Conservation (phyloP, 1,140 invertebrate genomes). For the Trachymyrmex cornetzi region DNA sequence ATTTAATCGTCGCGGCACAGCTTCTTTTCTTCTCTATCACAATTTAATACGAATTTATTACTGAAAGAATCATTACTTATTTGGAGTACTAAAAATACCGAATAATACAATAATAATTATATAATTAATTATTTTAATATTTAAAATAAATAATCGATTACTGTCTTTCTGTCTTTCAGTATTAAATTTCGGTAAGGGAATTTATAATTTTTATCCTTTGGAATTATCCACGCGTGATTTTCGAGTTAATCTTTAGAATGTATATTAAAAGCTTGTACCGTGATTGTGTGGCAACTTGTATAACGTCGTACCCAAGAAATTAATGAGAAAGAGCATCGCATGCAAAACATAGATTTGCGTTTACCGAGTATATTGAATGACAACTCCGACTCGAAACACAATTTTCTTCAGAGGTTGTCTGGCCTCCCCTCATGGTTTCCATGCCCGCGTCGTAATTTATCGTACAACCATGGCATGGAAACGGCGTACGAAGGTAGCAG, state of each 20-base stretch:
- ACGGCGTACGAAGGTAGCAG: constrained; percentile 68
- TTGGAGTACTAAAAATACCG: too few species aligned
- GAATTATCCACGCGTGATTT: neutral
- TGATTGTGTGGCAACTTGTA: neutral
- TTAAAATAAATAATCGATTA: too few species aligned
- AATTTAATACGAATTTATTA: too few species aligned
- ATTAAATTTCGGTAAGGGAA: too few species aligned
- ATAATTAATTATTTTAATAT: too few species aligned
- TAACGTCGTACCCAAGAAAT: neutral
- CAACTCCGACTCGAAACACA: constrained; percentile 35
- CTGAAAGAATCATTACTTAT: too few species aligned
- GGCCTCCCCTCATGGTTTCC: constrained; percentile 39
- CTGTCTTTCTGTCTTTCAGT: too few species aligned
- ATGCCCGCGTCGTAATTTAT: constrained; percentile 75
- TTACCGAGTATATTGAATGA: constrained; percentile 30
- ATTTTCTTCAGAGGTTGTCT: neutral
- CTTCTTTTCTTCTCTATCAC: neutral
- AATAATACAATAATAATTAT: too few species aligned
- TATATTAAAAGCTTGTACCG: neutral
- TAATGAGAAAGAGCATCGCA: constrained; percentile 21
- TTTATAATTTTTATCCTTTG: neutral
- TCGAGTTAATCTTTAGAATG: neutral
- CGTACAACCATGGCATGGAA: constrained; percentile 63
- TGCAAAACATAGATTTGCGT: neutral
- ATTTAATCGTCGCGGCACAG: too few species aligned